Base-by-base conservation (phyloP, 2,888 invertebrate genomes). In the Steinernema hermaphroditum region DNA sequence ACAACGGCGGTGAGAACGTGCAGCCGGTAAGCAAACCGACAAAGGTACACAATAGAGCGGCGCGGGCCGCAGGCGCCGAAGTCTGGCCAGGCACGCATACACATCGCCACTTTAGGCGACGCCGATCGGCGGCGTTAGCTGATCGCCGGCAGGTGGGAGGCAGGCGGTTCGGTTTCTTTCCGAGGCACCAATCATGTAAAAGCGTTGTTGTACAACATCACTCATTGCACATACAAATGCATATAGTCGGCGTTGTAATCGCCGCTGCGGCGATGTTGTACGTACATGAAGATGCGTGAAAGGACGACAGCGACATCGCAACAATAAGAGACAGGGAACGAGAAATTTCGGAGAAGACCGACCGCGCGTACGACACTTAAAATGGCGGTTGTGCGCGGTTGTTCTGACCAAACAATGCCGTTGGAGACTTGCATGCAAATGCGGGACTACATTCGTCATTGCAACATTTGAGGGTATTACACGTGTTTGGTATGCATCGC, bases 301-400 rank as follows among this genome's bases (percentile, higher is more conserved):
- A 37, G 37, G 37, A 37, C 37, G 37, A 37, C 37, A 37, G 37
- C 37, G 37, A 37, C 37, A 12, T 12, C 37, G 37, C 46, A 54
- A 54, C 54, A 54, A 54, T 54, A 46, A 46, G 46, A 6, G 46
- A 46, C 46, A 46, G n/a, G n/a, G 9, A 41, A 19, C 46, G 46
- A 6, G 46, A 54, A 54, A 54, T 54, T 54, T 54, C 54, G 54
- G 54, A 14, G 54, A 54, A 54, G 54, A 54, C 24, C 9, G 9
- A 54, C 6, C 22, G 22, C 22, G 27, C 22, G 22, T 12, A 54
- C 54, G 12, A 54, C 54, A 54, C 54, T 54, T 54, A 54, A 54
- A 54, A 22, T 27, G 54, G 54, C 54, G 54, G 54, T 24, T 22
- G 49, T 22, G 54, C 6, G 22, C 54, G 27, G 6, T 6, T 27